These are phyloP conservation scores for Leptothorax acervorum DNA, from an alignment of 2,888 invertebrate species.

Conservation along the genomic window DNA sequence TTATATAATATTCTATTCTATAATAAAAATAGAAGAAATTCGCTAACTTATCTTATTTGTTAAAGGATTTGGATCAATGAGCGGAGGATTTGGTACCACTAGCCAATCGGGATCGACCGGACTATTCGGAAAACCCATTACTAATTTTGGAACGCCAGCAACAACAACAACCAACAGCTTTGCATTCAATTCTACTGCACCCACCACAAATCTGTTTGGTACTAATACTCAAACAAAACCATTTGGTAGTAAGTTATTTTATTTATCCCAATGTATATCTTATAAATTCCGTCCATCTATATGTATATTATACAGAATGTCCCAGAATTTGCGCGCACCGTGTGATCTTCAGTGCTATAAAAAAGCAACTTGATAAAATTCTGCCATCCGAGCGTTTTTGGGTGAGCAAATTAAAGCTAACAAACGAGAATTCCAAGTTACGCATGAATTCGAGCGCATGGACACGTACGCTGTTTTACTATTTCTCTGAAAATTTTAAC, in stretches of 20 bases:
- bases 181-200: conserved; percentile 84
- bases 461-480: not conserved
- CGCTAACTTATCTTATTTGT: conserved; percentile 63
- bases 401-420: not conserved
- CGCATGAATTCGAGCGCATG: not conserved
- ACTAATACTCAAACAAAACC: conserved; percentile 85
- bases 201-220: conserved; percentile 85
- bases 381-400: not conserved
- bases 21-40: conserved; percentile 27
- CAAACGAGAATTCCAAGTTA: not conserved
- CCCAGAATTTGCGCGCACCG: not conserved
- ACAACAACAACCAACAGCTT: conserved; percentile 86
- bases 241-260: conserved; percentile 83
- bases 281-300: not conserved
- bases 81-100: conserved; percentile 87
- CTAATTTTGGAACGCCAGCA: conserved; percentile 88
- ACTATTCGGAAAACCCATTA: conserved; percentile 90
- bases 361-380: not conserved
- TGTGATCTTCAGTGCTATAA: not conserved
- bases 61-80: conserved; percentile 87
- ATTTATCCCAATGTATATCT: not conserved
- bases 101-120: conserved; percentile 87
- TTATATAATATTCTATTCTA: conserved; percentile 26
- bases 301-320: not conserved
- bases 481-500: not conserved